A percentile compares a stretch with the other conserved stretches of the same genome.
These are phyloP conservation scores for Dryobates pubescens DNA, from an alignment of 2,797 vertebrate genomes.

Conservation along the genomic window DNA sequence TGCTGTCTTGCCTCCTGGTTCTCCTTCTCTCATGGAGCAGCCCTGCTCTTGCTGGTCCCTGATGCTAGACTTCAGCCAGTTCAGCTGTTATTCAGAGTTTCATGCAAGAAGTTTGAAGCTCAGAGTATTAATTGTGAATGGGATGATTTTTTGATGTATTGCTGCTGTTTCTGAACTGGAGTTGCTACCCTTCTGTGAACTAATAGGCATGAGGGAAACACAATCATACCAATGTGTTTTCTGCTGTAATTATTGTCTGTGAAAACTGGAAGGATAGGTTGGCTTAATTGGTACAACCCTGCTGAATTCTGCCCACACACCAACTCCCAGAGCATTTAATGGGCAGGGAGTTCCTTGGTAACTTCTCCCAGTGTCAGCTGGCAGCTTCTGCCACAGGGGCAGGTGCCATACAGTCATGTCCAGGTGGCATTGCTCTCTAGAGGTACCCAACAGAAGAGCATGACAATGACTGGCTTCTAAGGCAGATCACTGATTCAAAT, in stretches of 20 bases:
- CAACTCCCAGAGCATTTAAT: background rate
- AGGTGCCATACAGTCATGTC: background rate
- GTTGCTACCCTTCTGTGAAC: background rate
- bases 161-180: background rate
- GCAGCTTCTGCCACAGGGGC: background rate
- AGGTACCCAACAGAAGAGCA: background rate
- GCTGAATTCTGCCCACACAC: background rate
- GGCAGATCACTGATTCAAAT: background rate
- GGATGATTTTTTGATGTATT: background rate
- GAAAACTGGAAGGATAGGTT: background rate
- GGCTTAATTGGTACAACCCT: background rate
- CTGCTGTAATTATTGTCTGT: background rate
- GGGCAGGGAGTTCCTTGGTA: background rate
- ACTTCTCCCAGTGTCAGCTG: background rate
- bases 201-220: background rate
- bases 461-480: background rate
- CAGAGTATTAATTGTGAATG: background rate
- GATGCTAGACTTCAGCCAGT: background rate
- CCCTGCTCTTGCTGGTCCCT: background rate
- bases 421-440: background rate
- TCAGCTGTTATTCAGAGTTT: background rate
- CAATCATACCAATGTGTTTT: accelerated
- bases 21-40: background rate
- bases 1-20: background rate
- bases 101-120: background rate